A percentile compares a stretch with the other conserved stretches of the same genome.
These are phyloP conservation scores for Drosophila cognata DNA, from an alignment of 2,888 invertebrate species.

Conservation along the genomic window DNA sequence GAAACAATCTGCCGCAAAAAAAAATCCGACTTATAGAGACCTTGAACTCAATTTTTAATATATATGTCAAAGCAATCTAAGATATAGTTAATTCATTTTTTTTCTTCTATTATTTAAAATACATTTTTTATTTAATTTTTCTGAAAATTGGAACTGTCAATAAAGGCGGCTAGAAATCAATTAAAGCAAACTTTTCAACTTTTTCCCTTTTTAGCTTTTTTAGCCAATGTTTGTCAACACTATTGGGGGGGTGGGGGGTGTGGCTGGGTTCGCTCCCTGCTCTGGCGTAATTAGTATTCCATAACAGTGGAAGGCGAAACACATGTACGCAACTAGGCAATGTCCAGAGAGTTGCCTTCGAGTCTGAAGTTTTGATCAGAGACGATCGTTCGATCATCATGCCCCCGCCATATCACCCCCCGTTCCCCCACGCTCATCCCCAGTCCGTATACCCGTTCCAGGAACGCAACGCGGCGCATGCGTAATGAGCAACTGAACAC, in stretches of 20 bases:
- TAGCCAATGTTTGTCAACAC: neutral
- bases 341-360: conserved; percentile 24
- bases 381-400: conserved; percentile 35
- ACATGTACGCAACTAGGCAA: conserved; percentile 75
- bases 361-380: conserved; percentile 15
- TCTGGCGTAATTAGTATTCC: conserved; percentile 82
- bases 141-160: neutral
- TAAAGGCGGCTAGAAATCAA: neutral
- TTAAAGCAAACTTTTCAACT: neutral
- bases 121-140: neutral
- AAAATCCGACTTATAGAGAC: neutral
- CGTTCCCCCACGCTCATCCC: neutral
- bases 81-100: neutral
- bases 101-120: neutral
- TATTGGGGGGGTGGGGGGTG: too few species aligned
- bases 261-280: neutral
- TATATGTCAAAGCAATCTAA: neutral
- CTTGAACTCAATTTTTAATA: neutral
- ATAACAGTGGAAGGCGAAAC: conserved; percentile 80
- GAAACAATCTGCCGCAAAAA: neutral
- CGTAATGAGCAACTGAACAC: conserved; percentile 60
- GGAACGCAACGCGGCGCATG: conserved; percentile 62
- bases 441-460: neutral
- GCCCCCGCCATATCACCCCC: neutral
- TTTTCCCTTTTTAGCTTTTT: neutral